Base-by-base conservation (phyloP, 2,888 invertebrate genomes). In the Zhuqinia jingwanae region DNA sequence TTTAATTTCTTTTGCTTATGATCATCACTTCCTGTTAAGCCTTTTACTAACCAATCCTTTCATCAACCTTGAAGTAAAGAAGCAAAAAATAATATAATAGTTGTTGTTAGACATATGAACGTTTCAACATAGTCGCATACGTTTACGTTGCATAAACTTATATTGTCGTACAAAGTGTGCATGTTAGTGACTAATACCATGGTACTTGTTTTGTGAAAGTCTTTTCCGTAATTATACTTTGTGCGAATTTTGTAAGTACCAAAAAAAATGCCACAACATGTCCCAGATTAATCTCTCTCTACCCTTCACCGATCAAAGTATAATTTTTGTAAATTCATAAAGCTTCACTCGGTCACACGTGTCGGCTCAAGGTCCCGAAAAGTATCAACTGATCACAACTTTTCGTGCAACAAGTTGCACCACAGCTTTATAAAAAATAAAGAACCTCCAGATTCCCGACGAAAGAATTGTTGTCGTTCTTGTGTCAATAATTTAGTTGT, bases 371-470 rank as follows among this genome's bases (percentile, higher is more conserved):
- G 82, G 60, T 73, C 82, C 82, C 73, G 82, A 82, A 60, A 56
- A 30, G 2, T 42, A 73, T 58, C 27, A 1, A 6, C 27, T 45
- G 45, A 81, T 81, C 78, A 20, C 27, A 45, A 68, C 70, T 81
- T 63, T 81, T 22, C 68, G 45, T 13, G 70, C 70, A 81, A 81
- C 81, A 58, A 81, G 81, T 81, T 81, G 73, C 27, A 42, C 25
- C 25, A 30, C 30, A n/a, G n/a, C n/a, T n/a, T n/a, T n/a, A n/a
- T n/a, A n/a, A n/a, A n/a, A n/a, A n/a, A n/a, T n/a, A n/a, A n/a
- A n/a, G n/a, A n/a, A n/a, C n/a, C n/a, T n/a, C n/a, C n/a, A n/a
- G n/a, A n/a, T n/a, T n/a, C n/a, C n/a, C n/a, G n/a, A n/a, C n/a
- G n/a, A n/a, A n/a, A n/a, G n/a, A n/a, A n/a, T n/a, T n/a, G n/a